Conservation (phyloP, 1,140 invertebrate species). For the Antheraea mylitta region DNA sequence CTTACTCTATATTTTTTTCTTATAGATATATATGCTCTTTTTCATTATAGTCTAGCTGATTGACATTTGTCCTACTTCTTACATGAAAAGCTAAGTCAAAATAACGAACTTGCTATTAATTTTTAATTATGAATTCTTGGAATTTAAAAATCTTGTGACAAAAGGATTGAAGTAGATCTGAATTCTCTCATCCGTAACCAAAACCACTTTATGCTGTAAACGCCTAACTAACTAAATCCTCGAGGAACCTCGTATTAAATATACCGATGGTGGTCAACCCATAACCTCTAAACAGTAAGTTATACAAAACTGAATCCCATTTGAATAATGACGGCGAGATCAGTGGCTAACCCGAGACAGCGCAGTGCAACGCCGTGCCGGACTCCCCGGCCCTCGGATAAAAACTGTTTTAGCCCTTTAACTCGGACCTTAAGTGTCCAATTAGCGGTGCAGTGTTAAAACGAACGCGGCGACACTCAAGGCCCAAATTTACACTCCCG, state of each 20-base stretch:
- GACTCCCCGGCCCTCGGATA: slow-evolving; percentile 51
- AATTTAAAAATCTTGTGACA: too few species aligned
- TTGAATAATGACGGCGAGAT: slow-evolving; percentile 33
- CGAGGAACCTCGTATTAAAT: neutral
- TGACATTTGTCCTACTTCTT: too few species aligned
- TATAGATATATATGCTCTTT: too few species aligned
- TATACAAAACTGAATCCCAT: slow-evolving; percentile 7
- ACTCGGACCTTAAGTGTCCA: slow-evolving; percentile 63
- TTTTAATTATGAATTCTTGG: too few species aligned
- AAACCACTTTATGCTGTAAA: neutral
- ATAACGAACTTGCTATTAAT: too few species aligned
- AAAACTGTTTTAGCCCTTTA: slow-evolving; percentile 62
- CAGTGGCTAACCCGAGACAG: slow-evolving; percentile 21
- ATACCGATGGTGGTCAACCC: slow-evolving; percentile 6
- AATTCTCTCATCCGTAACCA: neutral
- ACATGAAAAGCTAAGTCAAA: too few species aligned
- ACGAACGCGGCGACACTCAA: slow-evolving; percentile 66
- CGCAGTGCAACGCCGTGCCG: slow-evolving; percentile 39
- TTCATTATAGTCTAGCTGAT: too few species aligned
- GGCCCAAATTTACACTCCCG: slow-evolving; percentile 63
- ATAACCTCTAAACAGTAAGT: neutral
- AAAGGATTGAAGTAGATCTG: too few species aligned
- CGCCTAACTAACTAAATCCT: neutral
- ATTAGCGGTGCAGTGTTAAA: slow-evolving; percentile 73
- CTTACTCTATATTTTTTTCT: too few species aligned